phyloP scores from a whole-genome alignment of 2,888 invertebrate genomes.

The Plebejus anna region DNA sequence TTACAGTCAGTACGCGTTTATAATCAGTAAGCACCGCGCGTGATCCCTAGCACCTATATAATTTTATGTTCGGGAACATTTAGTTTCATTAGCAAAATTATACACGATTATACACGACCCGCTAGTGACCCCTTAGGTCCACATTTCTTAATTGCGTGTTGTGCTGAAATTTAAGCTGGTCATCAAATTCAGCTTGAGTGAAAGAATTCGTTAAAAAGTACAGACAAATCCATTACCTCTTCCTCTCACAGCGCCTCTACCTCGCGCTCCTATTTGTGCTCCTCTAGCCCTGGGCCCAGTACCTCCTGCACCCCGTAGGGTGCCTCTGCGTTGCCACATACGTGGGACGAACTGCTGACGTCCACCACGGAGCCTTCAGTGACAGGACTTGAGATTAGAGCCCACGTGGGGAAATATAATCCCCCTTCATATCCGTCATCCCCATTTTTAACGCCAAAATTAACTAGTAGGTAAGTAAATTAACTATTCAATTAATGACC shows the following conservation, averaged over 20 bases:
- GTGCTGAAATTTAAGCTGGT: neutral
- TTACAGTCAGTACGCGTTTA: too few species aligned
- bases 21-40: too few species aligned
- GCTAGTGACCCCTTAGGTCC: neutral
- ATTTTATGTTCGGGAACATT: too few species aligned
- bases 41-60: too few species aligned
- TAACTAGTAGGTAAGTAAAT: neutral
- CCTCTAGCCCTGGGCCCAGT: neutral
- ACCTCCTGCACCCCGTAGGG: neutral
- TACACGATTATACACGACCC: too few species aligned
- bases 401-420: neutral
- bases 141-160: neutral
- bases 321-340: slow-evolving; percentile 12
- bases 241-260: slow-evolving; percentile 5
- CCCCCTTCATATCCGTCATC: neutral
- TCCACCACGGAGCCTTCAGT: slow-evolving; percentile 35
- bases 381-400: neutral
- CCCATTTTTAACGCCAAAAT: neutral
- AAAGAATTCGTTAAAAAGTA: neutral
- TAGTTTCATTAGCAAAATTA: neutral
- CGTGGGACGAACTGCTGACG: slow-evolving; percentile 35
- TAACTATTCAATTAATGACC: neutral
- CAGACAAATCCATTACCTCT: slow-evolving; percentile 7
- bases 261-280: neutral
- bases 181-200: neutral